Evolutionary conservation across 2,797 vertebrate genomes (phyloP).

Genomic region (Kryptolebias ocellatus): DNA sequence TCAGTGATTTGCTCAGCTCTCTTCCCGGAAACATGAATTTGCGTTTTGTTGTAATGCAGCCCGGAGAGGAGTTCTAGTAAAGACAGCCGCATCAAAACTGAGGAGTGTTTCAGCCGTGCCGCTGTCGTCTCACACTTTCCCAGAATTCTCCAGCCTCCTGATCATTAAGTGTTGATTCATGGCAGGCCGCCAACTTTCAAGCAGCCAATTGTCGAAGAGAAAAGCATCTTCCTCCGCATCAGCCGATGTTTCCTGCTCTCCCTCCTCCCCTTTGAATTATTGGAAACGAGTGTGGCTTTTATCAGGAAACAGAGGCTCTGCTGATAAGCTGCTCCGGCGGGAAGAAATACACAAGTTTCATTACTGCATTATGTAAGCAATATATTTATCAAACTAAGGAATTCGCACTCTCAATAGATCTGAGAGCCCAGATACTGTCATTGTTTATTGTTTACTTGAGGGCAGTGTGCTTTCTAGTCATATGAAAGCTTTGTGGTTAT

Average conservation of each 20-base stretch:
- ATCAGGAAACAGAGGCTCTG: conserved; percentile 52
- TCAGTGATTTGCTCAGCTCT: conserved; percentile 23
- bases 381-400: conserved; percentile 15
- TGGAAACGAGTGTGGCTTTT: conserved; percentile 53
- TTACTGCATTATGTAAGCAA: conserved; percentile 1
- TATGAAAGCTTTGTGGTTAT: conserved; percentile 21
- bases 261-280: conserved; percentile 46
- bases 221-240: conserved; percentile 60
- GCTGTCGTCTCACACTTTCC: conserved; percentile 68
- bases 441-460: conserved; percentile 4
- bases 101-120: conserved; percentile 50
- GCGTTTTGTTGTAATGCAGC: conserved; percentile 40
- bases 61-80: conserved; percentile 57
- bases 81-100: conserved; percentile 45
- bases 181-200: conserved; percentile 53
- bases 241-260: conserved; percentile 55
- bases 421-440: conserved; percentile 1
- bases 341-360: conserved; percentile 30
- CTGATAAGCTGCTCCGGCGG: conserved; percentile 32
- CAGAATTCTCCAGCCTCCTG: conserved; percentile 62
- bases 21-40: conserved; percentile 64
- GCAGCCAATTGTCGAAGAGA: conserved; percentile 53
- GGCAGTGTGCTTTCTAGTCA: conserved; percentile 21
- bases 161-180: conserved; percentile 66
- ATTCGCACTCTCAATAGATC: conserved; percentile 12